Conservation (phyloP, 2,888 invertebrate genomes). For the Trissolcus brochymenae region DNA sequence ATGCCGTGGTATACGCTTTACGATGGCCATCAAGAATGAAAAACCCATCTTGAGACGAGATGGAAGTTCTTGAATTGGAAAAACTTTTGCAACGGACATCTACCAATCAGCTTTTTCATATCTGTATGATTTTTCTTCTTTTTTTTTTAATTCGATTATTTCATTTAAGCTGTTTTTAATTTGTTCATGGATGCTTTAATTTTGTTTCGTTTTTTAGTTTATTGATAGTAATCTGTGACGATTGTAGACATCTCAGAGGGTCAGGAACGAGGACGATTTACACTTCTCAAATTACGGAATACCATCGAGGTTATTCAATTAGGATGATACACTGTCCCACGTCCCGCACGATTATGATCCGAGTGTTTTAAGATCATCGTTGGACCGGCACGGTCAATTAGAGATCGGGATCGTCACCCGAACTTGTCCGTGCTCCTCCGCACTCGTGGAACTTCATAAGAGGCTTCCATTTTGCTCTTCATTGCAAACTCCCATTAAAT, state of each 20-base stretch:
- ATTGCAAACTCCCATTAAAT: conserved; percentile 19
- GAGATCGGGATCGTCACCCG: conserved; percentile 74
- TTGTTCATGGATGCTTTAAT: neutral
- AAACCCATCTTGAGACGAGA: too few relatives aligned
- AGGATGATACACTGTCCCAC: conserved; percentile 65
- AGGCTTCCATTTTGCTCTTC: conserved; percentile 70
- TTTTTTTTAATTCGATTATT: neutral
- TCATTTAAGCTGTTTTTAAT: neutral
- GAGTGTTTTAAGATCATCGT: conserved; percentile 71
- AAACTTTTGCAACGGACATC: too few relatives aligned
- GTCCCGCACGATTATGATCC: conserved; percentile 70
- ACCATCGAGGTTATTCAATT: conserved; percentile 52
- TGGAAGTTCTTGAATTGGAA: too few relatives aligned
- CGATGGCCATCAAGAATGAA: too few relatives aligned
- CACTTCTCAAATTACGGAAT: conserved; percentile 56
- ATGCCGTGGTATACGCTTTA: too few relatives aligned
- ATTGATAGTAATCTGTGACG: conserved; percentile 15
- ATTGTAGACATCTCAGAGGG: conserved; percentile 19
- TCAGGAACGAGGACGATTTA: conserved; percentile 21
- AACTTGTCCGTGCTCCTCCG: conserved; percentile 47
- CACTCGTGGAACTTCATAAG: conserved; percentile 72
- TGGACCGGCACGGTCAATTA: conserved; percentile 73
- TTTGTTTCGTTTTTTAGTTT: conserved; percentile 30
- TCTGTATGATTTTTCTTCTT: too few relatives aligned
- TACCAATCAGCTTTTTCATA: too few relatives aligned